A percentile compares a stretch with the other conserved stretches of the same genome.
Conservation (phyloP, 1,140 invertebrate species). For the Samia ricini region DNA sequence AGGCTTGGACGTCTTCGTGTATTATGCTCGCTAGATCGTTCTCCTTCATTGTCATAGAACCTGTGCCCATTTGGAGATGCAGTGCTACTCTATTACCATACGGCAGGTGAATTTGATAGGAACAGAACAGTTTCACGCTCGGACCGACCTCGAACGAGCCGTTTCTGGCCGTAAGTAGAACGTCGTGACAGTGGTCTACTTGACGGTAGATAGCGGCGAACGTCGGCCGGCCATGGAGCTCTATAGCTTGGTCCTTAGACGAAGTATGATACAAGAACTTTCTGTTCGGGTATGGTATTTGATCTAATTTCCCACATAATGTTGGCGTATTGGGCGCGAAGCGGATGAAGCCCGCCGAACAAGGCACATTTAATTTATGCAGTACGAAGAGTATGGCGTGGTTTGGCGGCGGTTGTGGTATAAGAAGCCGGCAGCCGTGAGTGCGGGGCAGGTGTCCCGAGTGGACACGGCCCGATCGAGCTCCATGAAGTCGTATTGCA, state of each 20-base stretch:
- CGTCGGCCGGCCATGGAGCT: constrained; percentile 78
- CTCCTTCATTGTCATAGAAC: constrained; percentile 35
- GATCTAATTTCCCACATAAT: constrained; percentile 82
- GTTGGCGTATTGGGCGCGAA: constrained; percentile 68
- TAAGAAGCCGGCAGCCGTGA: constrained; percentile 57
- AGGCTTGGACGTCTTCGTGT: constrained; percentile 47
- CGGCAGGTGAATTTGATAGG: constrained; percentile 81
- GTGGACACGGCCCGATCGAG: constrained; percentile 50
- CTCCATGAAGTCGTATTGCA: constrained; percentile 50
- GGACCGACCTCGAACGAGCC: constrained; percentile 80
- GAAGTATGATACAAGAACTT: constrained; percentile 76
- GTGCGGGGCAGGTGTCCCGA: constrained; percentile 60
- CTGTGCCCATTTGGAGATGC: constrained; percentile 76
- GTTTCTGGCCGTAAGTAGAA: constrained; percentile 79
- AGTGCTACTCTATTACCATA: constrained; percentile 80
- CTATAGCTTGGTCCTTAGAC: constrained; percentile 62
- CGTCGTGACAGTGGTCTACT: constrained; percentile 83
- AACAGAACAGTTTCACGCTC: constrained; percentile 77
- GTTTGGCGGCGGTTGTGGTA: constrained; percentile 49
- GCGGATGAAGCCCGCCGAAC: constrained; percentile 76
- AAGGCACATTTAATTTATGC: constrained; percentile 81
- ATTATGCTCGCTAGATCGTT: constrained; percentile 53
- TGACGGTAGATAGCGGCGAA: constrained; percentile 80
- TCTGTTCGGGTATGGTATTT: constrained; percentile 76
- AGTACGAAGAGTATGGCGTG: constrained; percentile 79